phyloP scores from a whole-genome alignment of 2,797 vertebrate species.

The Adrianichthys oophorus region DNA sequence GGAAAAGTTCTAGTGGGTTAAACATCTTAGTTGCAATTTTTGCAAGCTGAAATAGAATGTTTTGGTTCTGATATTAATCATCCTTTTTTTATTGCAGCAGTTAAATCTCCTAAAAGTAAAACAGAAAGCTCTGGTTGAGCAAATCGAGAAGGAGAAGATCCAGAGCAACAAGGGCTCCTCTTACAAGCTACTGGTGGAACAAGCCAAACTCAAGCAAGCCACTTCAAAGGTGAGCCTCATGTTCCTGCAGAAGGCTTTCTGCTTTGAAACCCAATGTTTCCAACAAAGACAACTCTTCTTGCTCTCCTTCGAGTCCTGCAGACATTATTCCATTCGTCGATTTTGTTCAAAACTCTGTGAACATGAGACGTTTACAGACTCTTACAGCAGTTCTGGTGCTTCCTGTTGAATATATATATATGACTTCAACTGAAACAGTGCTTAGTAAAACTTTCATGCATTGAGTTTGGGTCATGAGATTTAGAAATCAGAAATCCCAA shows the following conservation, averaged over 20 bases:
- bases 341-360: no score
- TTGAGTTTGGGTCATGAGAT: no score
- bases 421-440: no score
- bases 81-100: slow-evolving; percentile 86
- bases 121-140: slow-evolving; percentile 99
- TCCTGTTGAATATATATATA: no score
- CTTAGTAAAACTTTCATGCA: no score
- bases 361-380: no score
- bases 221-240: slow-evolving; percentile 90
- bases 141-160: slow-evolving; percentile 99
- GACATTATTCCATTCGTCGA: no score
- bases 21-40: no score
- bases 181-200: slow-evolving; percentile 98
- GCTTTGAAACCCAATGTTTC: not conserved
- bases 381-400: no score
- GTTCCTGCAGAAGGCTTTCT: no score
- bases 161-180: slow-evolving; percentile 99
- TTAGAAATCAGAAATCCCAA: no score
- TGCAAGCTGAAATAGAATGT: not conserved
- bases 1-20: no score
- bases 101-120: slow-evolving; percentile 99
- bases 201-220: slow-evolving; percentile 99
- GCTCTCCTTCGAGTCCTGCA: not conserved
- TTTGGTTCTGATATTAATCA: slow-evolving; percentile 56
- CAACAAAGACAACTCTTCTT: not conserved